These are phyloP conservation scores for Xenopus borealis DNA, from an alignment of 2,113 vertebrate genomes.

Conservation along the genomic window DNA sequence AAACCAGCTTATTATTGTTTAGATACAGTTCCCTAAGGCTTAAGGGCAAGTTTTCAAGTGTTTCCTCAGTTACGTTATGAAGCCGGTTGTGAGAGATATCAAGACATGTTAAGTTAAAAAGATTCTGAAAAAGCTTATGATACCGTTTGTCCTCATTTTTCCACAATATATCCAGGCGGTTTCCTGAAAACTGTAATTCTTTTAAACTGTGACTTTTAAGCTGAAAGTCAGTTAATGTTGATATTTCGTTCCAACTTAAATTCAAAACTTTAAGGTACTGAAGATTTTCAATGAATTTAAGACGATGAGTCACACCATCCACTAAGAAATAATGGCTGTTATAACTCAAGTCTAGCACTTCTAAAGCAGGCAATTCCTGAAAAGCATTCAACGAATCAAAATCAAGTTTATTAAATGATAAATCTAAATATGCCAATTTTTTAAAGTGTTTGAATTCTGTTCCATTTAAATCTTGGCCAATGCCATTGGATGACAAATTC, in stretches of 20 bases:
- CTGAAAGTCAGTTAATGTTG: constrained; percentile 65
- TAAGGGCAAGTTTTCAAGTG: constrained; percentile 56
- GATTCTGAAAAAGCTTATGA: constrained; percentile 55
- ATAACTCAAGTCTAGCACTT: constrained; percentile 69
- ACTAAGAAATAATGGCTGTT: constrained; percentile 74
- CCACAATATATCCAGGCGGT: constrained; percentile 68
- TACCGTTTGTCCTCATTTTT: constrained; percentile 56
- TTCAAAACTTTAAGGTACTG: constrained; percentile 62
- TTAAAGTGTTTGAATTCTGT: constrained; percentile 61
- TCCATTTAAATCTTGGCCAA: constrained; percentile 59
- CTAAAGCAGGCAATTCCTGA: constrained; percentile 55
- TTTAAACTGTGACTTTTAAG: constrained; percentile 63
- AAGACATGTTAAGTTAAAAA: constrained; percentile 64
- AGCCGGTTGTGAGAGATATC: constrained; percentile 67
- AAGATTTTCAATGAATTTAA: constrained; percentile 67
- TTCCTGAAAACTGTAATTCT: constrained; percentile 67
- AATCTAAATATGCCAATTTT: constrained; percentile 67
- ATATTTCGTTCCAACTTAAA: constrained; percentile 65
- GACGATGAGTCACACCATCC: constrained; percentile 63
- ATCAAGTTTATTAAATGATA: constrained; percentile 63
- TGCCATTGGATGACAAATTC: constrained; percentile 74
- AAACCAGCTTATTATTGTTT: constrained; percentile 53
- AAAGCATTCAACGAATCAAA: constrained; percentile 61
- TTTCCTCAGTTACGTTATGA: constrained; percentile 45
- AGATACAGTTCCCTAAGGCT: constrained; percentile 57